phyloP scores from a whole-genome alignment of 2,888 invertebrate genomes.

The Liodrosophila aerea region DNA sequence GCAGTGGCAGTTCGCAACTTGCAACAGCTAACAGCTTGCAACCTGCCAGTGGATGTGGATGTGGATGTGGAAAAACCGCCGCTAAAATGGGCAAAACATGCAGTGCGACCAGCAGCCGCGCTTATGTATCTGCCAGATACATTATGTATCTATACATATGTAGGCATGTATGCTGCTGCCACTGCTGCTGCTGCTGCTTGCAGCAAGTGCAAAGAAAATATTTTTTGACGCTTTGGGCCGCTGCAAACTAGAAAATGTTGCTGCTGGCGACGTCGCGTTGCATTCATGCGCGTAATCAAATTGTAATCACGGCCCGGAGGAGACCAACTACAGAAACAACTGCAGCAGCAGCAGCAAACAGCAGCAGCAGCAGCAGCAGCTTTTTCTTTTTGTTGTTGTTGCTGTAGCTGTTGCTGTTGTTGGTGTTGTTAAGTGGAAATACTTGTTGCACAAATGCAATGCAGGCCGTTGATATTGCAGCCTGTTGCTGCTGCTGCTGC shows the following conservation, averaged over 20 bases:
- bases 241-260: slow-evolving; percentile 66
- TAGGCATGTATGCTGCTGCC: slow-evolving; percentile 21
- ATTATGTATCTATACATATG: slow-evolving; percentile 58
- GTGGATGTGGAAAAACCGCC: slow-evolving; percentile 60
- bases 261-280: slow-evolving; percentile 61
- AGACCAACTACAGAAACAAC: slow-evolving; percentile 51
- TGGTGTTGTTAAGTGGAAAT: slow-evolving; percentile 78
- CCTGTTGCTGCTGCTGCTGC: too few relatives aligned
- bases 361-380: slow-evolving; percentile 27
- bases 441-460: slow-evolving; percentile 80
- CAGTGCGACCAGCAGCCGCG: slow-evolving; percentile 56
- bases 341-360: slow-evolving; percentile 20
- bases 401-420: slow-evolving; percentile 26
- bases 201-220: slow-evolving; percentile 78
- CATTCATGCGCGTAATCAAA: slow-evolving; percentile 79
- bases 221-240: slow-evolving; percentile 74
- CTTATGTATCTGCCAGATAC: slow-evolving; percentile 74
- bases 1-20: slow-evolving; percentile 40
- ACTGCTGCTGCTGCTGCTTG: slow-evolving; percentile 27
- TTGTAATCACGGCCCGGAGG: slow-evolving; percentile 76
- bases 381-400: slow-evolving; percentile 29
- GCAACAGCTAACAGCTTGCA: slow-evolving; percentile 41
- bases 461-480: slow-evolving; percentile 54
- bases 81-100: slow-evolving; percentile 78
- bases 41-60: slow-evolving; percentile 31